These are phyloP conservation scores for Spatula versicolor DNA, from an alignment of 2,797 vertebrate species.

Conservation along the genomic window DNA sequence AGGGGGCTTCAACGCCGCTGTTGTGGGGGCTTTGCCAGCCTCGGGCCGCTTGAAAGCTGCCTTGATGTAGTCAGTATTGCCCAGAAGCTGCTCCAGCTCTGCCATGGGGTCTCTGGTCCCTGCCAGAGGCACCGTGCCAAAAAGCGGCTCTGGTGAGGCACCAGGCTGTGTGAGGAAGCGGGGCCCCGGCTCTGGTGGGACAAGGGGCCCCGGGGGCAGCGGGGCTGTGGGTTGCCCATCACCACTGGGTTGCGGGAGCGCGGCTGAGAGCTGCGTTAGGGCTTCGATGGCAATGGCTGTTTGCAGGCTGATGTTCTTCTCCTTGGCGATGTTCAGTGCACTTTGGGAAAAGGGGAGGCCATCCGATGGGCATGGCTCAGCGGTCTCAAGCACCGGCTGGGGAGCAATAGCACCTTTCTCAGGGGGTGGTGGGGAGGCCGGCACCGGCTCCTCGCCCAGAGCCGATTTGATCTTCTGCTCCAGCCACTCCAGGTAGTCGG, in stretches of 20 bases:
- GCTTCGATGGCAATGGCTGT: conserved; percentile 98
- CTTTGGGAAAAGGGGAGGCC: conserved; percentile 91
- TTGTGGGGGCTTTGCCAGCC: conserved; percentile 46
- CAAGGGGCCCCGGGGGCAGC: accelerated
- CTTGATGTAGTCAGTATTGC: conserved; percentile 85
- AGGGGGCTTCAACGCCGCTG: background rate
- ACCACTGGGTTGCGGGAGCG: conserved; percentile 67
- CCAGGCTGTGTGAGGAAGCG: background rate
- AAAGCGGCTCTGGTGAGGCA: conserved; percentile 6
- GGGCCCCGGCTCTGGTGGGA: background rate
- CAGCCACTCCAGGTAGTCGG: conserved; percentile 98
- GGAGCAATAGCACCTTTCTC: conserved; percentile 58
- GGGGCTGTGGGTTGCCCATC: background rate
- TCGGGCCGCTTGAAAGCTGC: conserved; percentile 86
- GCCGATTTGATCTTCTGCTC: conserved; percentile 94
- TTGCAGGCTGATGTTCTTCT: conserved; percentile 96
- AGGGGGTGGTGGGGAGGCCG: conserved; percentile 23
- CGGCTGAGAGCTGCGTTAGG: conserved; percentile 92
- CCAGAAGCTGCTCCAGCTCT: conserved; percentile 93
- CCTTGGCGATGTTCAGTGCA: conserved; percentile 94
- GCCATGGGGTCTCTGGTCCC: conserved; percentile 89
- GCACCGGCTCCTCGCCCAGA: conserved; percentile 73
- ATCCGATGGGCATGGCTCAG: conserved; percentile 66
- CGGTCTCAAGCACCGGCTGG: conserved; percentile 60
- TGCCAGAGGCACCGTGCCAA: background rate